phyloP scores from a whole-genome alignment of 1,140 invertebrate species.

The Drosophila novamexicana region DNA sequence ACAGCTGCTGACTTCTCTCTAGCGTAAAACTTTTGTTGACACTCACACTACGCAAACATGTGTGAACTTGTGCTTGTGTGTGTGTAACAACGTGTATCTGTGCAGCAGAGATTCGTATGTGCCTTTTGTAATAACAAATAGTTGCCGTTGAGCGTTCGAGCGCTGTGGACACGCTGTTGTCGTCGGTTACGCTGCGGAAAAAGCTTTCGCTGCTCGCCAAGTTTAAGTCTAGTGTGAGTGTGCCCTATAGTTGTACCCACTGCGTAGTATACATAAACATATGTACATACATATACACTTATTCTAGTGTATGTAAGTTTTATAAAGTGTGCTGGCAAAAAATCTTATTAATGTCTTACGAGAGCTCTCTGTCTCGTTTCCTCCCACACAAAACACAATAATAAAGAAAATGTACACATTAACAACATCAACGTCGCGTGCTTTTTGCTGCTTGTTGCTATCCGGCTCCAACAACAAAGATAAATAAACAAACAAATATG shows the following conservation, averaged over 20 bases:
- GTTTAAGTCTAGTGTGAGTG: conserved; percentile 41
- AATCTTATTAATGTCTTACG: conserved; percentile 32
- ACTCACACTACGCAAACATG: conserved; percentile 33
- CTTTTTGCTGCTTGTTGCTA: conserved; percentile 13
- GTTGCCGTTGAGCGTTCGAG: conserved; percentile 66
- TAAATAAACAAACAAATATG: neutral
- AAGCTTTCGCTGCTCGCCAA: conserved; percentile 50
- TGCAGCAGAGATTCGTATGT: conserved; percentile 3
- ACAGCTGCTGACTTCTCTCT: conserved; percentile 43
- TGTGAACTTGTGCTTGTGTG: neutral
- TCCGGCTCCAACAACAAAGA: conserved; percentile 3
- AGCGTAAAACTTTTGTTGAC: conserved; percentile 63
- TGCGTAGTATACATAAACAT: conserved; percentile 30
- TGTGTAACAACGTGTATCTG: conserved; percentile 11
- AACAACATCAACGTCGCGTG: conserved; percentile 2
- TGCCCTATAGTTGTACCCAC: conserved; percentile 48
- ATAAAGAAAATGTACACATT: neutral
- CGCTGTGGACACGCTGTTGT: conserved; percentile 58
- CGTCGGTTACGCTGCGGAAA: conserved; percentile 33
- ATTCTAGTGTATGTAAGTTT: conserved; percentile 18
- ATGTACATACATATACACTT: conserved; percentile 2
- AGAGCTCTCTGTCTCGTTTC: conserved; percentile 2
- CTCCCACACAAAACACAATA: neutral
- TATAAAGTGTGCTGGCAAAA: conserved; percentile 3
- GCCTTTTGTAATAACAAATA: conserved; percentile 64